phyloP scores from a whole-genome alignment of 2,797 vertebrate genomes.

The Tokudaia muenninki region DNA sequence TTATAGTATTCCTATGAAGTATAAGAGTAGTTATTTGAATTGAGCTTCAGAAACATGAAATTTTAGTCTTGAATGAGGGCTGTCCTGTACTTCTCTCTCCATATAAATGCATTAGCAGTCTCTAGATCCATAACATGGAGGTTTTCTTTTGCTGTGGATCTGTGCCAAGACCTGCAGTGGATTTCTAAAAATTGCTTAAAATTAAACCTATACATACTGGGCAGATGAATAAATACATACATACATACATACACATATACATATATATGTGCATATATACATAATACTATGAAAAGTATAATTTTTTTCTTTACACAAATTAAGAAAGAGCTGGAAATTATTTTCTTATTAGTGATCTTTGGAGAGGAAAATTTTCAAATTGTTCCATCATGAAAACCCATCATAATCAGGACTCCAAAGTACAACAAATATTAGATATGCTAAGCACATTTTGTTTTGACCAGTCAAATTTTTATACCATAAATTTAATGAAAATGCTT shows the following conservation, averaged over 20 bases:
- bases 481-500: not conserved
- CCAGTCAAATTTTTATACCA: not conserved
- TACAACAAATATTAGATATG: not conserved
- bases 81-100: not conserved
- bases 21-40: not conserved
- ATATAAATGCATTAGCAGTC: not conserved
- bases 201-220: not conserved
- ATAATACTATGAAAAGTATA: not conserved
- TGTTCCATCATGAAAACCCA: not conserved
- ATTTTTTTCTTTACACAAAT: not conserved
- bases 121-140: not conserved
- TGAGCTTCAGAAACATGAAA: conserved; percentile 25
- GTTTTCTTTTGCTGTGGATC: not conserved
- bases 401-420: not conserved
- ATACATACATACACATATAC: not conserved
- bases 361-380: not conserved
- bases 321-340: not conserved
- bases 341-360: not conserved
- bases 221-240: not conserved
- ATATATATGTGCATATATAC: not conserved
- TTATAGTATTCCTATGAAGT: not conserved
- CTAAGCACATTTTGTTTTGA: not conserved
- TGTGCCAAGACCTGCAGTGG: not conserved
- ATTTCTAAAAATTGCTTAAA: not conserved
- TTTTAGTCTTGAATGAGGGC: conserved; percentile 2